Conservation (phyloP, 2,888 invertebrate species). For the Panopea generosa region DNA sequence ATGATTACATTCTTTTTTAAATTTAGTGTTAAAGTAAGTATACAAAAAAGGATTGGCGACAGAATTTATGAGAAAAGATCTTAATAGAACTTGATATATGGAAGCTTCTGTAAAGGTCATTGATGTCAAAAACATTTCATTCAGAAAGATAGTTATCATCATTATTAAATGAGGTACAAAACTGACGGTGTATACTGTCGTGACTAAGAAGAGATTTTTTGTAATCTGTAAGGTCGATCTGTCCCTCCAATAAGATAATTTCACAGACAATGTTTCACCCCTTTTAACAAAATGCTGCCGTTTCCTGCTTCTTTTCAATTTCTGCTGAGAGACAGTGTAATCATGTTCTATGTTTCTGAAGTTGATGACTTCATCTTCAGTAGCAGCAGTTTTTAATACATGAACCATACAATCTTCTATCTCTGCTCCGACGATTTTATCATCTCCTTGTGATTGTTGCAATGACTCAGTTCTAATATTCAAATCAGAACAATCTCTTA, state of each 20-base stretch:
- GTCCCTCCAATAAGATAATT: constrained; percentile 1
- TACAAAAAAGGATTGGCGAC: constrained; percentile 37
- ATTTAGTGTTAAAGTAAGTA: constrained; percentile 21
- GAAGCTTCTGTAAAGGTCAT: not conserved
- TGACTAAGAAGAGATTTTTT: constrained; percentile 25
- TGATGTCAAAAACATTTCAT: constrained; percentile 15
- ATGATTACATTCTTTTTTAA: too few species aligned
- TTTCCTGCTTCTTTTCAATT: not conserved
- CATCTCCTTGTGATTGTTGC: too few species aligned
- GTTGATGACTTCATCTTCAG: too few species aligned
- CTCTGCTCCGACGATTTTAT: too few species aligned
- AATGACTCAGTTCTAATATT: too few species aligned
- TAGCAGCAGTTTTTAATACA: too few species aligned
- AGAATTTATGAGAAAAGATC: constrained; percentile 28
- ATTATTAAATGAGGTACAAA: constrained; percentile 27
- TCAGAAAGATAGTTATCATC: constrained; percentile 17
- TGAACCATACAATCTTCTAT: too few species aligned
- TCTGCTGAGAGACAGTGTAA: not conserved
- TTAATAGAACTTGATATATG: constrained; percentile 10
- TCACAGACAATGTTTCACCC: constrained; percentile 16
- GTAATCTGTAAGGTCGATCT: constrained; percentile 5
- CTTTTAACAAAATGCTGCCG: constrained; percentile 15
- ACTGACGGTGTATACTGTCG: constrained; percentile 19
- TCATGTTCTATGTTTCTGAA: not conserved
- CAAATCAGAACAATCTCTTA: too few species aligned